phyloP scores from a whole-genome alignment of 2,888 invertebrate species.

The Ectropis crepuscularia region DNA sequence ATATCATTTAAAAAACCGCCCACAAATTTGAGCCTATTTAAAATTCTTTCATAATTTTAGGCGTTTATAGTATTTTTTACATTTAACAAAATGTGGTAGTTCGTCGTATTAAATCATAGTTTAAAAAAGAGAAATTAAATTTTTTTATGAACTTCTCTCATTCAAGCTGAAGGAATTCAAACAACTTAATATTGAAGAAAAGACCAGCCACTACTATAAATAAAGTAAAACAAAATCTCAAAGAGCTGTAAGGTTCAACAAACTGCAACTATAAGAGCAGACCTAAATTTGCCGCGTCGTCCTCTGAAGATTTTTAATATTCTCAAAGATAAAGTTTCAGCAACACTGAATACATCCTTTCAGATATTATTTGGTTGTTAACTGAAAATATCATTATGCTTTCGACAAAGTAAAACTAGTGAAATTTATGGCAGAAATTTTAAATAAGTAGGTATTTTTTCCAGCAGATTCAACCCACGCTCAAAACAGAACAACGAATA shows the following conservation, averaged over 20 bases:
- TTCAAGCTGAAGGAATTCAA: slow-evolving; percentile 17
- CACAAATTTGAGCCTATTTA: no score
- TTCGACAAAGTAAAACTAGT: slow-evolving; percentile 12
- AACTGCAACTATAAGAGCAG: slow-evolving; percentile 27
- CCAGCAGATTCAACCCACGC: slow-evolving; percentile 20
- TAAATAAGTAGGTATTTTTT: slow-evolving; percentile 20
- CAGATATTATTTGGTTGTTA: slow-evolving; percentile 39
- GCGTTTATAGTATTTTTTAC: no score
- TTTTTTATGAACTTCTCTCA: slow-evolving; percentile 8
- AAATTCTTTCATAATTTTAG: no score
- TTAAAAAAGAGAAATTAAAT: slow-evolving; percentile 6
- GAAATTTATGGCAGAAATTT: background rate
- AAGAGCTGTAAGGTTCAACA: slow-evolving; percentile 49
- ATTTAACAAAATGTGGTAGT: no score
- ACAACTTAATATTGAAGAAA: slow-evolving; percentile 31
- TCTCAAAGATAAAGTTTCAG: slow-evolving; percentile 36
- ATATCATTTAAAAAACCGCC: no score
- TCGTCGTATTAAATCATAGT: no score
- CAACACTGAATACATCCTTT: slow-evolving; percentile 38
- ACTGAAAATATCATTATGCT: slow-evolving; percentile 33
- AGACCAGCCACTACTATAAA: slow-evolving; percentile 39
- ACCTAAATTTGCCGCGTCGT: slow-evolving; percentile 28
- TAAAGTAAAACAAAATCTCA: slow-evolving; percentile 20
- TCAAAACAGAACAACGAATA: slow-evolving; percentile 30
- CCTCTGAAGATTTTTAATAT: slow-evolving; percentile 46